Evolutionary conservation across 2,888 invertebrate genomes (phyloP), one percentile per base, ranked within the genome.

Genomic region (Drosophila sordidapex): DNA sequence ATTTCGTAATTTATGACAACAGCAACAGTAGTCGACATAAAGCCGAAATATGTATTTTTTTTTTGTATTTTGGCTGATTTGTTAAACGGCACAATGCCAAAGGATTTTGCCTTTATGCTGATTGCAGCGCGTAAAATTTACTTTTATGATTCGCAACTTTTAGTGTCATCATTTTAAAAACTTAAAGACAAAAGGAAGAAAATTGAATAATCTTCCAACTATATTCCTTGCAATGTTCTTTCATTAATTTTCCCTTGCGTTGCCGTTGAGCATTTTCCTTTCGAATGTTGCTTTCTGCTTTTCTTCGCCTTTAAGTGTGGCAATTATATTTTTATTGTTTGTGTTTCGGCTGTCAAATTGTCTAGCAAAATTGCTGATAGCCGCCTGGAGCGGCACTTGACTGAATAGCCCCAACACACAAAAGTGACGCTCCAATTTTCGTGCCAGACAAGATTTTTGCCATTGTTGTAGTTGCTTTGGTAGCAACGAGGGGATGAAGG

Each of bases 321-420:
- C 87, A 84, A 89, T 84, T 87, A 86, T 81, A 74, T 76, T 87
- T 89, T 83, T 81, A 87, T 87, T 81, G 87, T 83, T 74, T 76
- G 68, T 48, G 56, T 8, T 31, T 21, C 21, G 43, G 61, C 40
- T 53, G 79, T 87, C 87, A 84, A 84, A 84, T 81, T 89, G 84
- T 89, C 89, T 81, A 79, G 74, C 84, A 75, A 76, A 87, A 84
- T 74, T 75, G 73, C 40, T 83, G 79, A 79, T 86, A 71, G 79
- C 76, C 64, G 73, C 81, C 70, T 65, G 43, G 72, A 76, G 83
- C 79, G 61, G 61, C 74, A 64, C 76, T 83, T 74, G 71, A 48
- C 70, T 57, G 59, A 70, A 76, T 56, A 59, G 52, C 40, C 33
- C 35, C 27, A 31, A 64, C 21, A 15, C 67, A 59, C 61, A 51